Evolutionary conservation across 2,113 vertebrate genomes (phyloP), one percentile per base, ranked within the genome.

Genomic region (Lagopus muta): DNA sequence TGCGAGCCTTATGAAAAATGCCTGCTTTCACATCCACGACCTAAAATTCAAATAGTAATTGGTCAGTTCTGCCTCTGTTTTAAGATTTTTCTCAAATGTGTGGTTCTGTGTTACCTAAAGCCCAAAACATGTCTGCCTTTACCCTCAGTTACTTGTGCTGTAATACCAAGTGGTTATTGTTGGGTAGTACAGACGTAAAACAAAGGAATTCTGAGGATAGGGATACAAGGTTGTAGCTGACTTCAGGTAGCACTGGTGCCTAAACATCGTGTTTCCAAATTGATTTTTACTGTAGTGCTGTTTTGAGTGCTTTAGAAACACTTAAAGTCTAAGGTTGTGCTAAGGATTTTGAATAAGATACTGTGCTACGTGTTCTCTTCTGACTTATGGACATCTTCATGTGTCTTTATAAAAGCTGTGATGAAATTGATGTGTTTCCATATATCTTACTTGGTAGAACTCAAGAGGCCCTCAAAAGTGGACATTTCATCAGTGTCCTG

Each of bases 401-500:
- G 34, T 27, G 54, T 7, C 27, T 86, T 32, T 17, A 9, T 81
- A 43, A 32, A 89, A 72, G 11, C 48, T 64, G n/a, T 60, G 17
- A 47, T 77, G 74, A 30, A 58, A 73, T 86, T 14, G 76, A 25
- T 47, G 22, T 60, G 30, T 74, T 92, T 82, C 62, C 82, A 0
- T 62, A 8, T 70, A 6, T 61, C 84, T 52, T 71, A 8, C 58
- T 91, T 80, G 55, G 8, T 85, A 99, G 99, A 85, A 98, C 99
- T 60, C 98, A 99, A 95, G 98, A 99, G 94, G 98, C 99, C 8
- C 96, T 99, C 66, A 99, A 99, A 96, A 98, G 98, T 1, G 99
- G 99, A 11, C 98, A 99, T 91, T 99, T 99, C 95, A 98, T 99
- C 82, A 99, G 99, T 43, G 99, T 99, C 78, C 98, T 99, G 78